Percentiles rank a stretch among this genome's conserved stretches.
These are phyloP conservation scores for Coluber constrictor DNA, from an alignment of 2,797 vertebrate species.

Conservation along the genomic window DNA sequence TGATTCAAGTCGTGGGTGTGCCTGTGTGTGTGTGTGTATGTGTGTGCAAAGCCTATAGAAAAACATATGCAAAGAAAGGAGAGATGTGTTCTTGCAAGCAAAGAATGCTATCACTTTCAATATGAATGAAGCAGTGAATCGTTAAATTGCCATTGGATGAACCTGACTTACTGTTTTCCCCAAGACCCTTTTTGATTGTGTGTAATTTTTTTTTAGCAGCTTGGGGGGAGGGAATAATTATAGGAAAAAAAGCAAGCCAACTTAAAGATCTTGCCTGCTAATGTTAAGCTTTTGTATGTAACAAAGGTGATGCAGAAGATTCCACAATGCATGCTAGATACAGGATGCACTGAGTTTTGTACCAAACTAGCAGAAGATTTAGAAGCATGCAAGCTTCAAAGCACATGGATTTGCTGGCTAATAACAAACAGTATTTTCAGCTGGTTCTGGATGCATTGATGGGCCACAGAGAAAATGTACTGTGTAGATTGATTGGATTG, in stretches of 20 bases:
- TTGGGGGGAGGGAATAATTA: background rate
- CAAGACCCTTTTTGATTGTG: background rate
- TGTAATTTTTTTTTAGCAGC: background rate
- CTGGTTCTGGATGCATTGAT: background rate
- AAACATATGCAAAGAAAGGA: background rate
- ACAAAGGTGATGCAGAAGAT: background rate
- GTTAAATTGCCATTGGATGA: background rate
- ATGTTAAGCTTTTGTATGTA: background rate
- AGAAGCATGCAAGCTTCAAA: background rate
- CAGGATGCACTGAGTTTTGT: background rate
- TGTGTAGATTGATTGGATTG: background rate
- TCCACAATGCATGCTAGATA: background rate
- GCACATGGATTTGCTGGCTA: constrained; percentile 4
- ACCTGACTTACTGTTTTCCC: background rate
- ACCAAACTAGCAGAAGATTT: background rate
- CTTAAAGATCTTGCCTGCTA: background rate
- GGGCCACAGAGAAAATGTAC: background rate
- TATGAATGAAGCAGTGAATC: background rate
- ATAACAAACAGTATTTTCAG: background rate
- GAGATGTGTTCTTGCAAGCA: background rate
- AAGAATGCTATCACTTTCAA: background rate
- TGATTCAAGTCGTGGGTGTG: background rate
- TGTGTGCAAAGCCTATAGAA: background rate
- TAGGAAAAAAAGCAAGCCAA: background rate
- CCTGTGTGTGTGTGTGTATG: background rate